phyloP scores from a whole-genome alignment of 92 coral and sea anemone species.

The Epizoanthus fatuus region DNA sequence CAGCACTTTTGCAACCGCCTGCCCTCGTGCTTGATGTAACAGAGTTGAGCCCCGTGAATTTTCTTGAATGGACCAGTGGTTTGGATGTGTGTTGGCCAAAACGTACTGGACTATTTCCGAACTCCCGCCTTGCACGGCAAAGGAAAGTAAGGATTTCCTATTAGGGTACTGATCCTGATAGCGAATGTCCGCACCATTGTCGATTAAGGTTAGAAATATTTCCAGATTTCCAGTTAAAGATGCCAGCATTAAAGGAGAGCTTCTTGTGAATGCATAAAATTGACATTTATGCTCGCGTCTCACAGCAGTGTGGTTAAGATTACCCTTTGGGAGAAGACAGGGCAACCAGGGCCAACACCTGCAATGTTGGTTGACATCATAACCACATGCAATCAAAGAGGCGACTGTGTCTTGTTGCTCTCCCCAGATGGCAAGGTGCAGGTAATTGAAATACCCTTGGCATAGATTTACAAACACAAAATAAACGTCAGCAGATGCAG shows the following conservation, averaged over 20 bases:
- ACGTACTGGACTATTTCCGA: no score
- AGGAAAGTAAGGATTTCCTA: background rate
- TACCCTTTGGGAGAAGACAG: no score
- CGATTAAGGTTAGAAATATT: background rate
- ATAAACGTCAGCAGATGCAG: background rate
- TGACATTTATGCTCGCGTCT: no score
- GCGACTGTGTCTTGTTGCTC: constrained; percentile 17
- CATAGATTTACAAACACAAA: background rate
- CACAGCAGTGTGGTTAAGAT: no score
- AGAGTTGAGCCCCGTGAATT: no score
- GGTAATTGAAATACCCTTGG: constrained; percentile 36
- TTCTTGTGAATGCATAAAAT: no score
- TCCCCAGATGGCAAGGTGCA: constrained; percentile 31
- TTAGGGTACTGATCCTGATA: background rate
- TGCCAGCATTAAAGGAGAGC: background rate
- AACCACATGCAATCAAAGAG: constrained; percentile 7
- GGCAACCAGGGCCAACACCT: background rate
- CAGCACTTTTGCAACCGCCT: no score
- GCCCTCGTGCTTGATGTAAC: no score
- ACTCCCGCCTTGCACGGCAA: no score
- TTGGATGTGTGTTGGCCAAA: no score
- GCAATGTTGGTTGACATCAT: background rate
- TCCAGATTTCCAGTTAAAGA: background rate
- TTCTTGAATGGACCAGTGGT: no score
- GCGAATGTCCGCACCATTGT: background rate